Percentiles rank a stretch among this genome's conserved stretches.
These are phyloP conservation scores for Danio choprae DNA, from an alignment of 2,797 vertebrate species.

Conservation along the genomic window DNA sequence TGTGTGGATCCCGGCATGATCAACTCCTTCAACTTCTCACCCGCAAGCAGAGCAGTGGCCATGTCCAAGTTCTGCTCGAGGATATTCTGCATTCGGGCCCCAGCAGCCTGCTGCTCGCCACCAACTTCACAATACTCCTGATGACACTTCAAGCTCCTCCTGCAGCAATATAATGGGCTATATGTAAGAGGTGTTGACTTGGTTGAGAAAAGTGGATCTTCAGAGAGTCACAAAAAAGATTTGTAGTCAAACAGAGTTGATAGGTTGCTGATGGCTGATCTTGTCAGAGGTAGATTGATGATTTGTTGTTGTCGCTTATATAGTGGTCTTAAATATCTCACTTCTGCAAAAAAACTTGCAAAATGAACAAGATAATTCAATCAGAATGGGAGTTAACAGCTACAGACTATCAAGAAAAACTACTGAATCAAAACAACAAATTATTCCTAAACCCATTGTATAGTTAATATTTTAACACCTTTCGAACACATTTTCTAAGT, in stretches of 20 bases:
- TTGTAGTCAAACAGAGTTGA: slow-evolving; percentile 6
- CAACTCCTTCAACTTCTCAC: slow-evolving; percentile 98
- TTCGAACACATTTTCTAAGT: no score
- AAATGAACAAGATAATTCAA: slow-evolving; percentile 19
- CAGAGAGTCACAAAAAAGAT: slow-evolving; percentile 38
- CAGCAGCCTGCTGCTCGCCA: slow-evolving; percentile 47
- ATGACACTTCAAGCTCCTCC: slow-evolving; percentile 48
- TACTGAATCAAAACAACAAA: neutral
- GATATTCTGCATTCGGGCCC: slow-evolving; percentile 94
- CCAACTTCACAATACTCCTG: slow-evolving; percentile 58
- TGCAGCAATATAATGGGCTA: slow-evolving; percentile 21
- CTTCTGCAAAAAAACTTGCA: slow-evolving; percentile 45
- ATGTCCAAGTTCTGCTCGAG: slow-evolving; percentile 98
- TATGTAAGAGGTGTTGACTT: slow-evolving; percentile 19
- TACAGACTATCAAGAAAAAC: neutral
- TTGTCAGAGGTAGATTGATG: slow-evolving; percentile 24
- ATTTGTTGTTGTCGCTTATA: slow-evolving; percentile 8
- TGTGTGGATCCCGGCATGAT: slow-evolving; percentile 93
- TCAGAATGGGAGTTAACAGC: neutral
- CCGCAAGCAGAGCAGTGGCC: slow-evolving; percentile 97
- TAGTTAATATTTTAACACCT: no score
- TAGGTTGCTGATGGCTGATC: slow-evolving; percentile 19
- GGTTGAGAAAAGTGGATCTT: slow-evolving; percentile 21
- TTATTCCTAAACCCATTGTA: no score
- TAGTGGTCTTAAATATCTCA: slow-evolving; percentile 3